phyloP scores from a whole-genome alignment of 1,140 invertebrate species.

The Philopotamus ludificatus region DNA sequence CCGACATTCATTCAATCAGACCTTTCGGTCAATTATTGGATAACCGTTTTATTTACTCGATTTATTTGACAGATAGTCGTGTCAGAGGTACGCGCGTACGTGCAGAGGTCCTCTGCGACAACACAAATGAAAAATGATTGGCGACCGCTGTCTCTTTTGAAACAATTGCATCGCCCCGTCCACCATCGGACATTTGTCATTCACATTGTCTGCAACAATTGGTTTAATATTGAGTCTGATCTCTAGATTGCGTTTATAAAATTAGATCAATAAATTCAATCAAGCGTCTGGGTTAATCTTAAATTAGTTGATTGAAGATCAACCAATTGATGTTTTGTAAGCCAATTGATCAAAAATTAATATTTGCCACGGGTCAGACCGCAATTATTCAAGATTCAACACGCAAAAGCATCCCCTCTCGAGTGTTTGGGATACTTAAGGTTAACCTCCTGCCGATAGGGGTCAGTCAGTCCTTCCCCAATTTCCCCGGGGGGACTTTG shows the following conservation, averaged over 20 bases:
- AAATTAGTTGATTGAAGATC: conserved; percentile 20
- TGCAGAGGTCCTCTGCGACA: no score
- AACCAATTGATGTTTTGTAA: conserved; percentile 19
- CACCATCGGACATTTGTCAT: neutral
- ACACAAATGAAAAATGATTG: neutral
- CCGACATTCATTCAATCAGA: conserved; percentile 30
- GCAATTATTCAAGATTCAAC: conserved; percentile 19
- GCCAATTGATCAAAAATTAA: no score
- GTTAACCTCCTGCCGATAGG: conserved; percentile 32
- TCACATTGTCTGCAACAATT: no score
- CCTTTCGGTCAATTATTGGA: conserved; percentile 26
- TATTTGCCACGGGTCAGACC: no score
- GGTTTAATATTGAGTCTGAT: conserved; percentile 20
- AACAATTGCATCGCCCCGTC: conserved; percentile 6
- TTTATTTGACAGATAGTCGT: conserved; percentile 14
- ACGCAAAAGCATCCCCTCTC: neutral
- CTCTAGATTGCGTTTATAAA: conserved; percentile 24
- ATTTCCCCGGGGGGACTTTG: neutral
- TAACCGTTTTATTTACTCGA: conserved; percentile 33
- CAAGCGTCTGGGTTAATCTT: conserved; percentile 20
- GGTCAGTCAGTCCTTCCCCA: conserved; percentile 21
- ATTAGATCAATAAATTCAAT: conserved; percentile 35
- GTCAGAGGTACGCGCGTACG: neutral
- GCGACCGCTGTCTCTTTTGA: neutral
- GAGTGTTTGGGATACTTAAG: conserved; percentile 30